Evolutionary conservation across 2,888 invertebrate species (phyloP).

Genomic region (Chamaedrilus cognettii): DNA sequence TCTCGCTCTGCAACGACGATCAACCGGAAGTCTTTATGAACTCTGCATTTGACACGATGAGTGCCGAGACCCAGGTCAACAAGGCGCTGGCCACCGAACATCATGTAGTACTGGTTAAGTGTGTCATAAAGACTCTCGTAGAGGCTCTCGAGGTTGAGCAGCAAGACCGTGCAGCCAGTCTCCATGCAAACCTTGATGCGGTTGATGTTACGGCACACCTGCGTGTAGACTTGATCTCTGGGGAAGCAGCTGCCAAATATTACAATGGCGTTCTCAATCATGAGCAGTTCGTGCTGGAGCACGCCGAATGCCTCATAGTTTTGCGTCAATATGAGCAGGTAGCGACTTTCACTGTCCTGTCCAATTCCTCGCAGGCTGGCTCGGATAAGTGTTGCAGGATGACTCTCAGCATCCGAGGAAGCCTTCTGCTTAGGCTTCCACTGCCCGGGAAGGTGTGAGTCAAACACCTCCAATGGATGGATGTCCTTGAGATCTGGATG

Average conservation of each 20-base stretch:
- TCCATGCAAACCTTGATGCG: conserved; percentile 56
- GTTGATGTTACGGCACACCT: conserved; percentile 55
- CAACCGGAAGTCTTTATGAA: conserved; percentile 51
- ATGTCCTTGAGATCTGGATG: conserved; percentile 45
- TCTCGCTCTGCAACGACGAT: conserved; percentile 55
- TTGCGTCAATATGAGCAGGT: conserved; percentile 53
- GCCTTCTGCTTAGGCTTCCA: conserved; percentile 5
- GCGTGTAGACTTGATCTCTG: conserved; percentile 51
- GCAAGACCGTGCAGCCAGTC: conserved; percentile 50
- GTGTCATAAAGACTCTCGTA: too few species aligned
- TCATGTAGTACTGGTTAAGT: conserved; percentile 52
- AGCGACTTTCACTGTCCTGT: conserved; percentile 48
- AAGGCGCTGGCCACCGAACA: conserved; percentile 47
- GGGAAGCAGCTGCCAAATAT: conserved; percentile 55
- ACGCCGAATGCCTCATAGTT: conserved; percentile 52
- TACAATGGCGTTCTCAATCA: conserved; percentile 43
- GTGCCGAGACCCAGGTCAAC: conserved; percentile 55
- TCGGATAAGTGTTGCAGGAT: conserved; percentile 43
- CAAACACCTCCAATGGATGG: conserved; percentile 42
- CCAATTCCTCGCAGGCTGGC: conserved; percentile 24
- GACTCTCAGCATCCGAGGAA: conserved; percentile 33
- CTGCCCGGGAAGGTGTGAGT: conserved; percentile 10
- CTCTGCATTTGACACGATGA: conserved; percentile 52
- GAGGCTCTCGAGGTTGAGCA: conserved; percentile 54
- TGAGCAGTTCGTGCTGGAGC: conserved; percentile 48